A percentile compares a stretch with the other conserved stretches of the same genome.
phyloP scores from a whole-genome alignment of 1,140 invertebrate species.

The Neodiprion lecontei region DNA sequence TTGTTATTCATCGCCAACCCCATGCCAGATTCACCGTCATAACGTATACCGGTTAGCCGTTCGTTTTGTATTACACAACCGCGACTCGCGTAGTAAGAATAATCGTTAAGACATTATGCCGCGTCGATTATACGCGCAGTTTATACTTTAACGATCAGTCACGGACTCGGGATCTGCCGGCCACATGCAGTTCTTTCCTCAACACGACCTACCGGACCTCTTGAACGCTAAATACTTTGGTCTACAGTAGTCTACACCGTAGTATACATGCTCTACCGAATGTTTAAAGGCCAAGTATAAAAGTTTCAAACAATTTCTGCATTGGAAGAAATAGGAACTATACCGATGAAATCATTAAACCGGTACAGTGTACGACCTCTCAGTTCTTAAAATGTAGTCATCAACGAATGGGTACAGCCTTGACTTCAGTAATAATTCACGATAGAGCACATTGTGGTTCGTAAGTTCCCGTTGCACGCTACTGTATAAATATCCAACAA shows the following conservation, averaged over 20 bases:
- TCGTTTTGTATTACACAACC: neutral
- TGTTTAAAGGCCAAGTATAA: neutral
- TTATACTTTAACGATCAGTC: neutral
- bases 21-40: constrained; percentile 1
- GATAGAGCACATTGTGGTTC: too few species aligned
- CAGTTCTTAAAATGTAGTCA: too few species aligned
- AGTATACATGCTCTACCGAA: neutral
- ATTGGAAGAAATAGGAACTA: too few species aligned
- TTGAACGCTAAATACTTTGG: neutral
- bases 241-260: neutral
- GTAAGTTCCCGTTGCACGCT: too few species aligned
- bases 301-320: neutral
- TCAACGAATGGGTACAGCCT: too few species aligned
- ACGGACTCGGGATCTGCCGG: neutral
- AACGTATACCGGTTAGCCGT: neutral
- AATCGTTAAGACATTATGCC: neutral
- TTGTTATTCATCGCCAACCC: constrained; percentile 1
- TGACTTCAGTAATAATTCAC: too few species aligned
- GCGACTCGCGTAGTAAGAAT: neutral
- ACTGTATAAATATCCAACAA: too few species aligned
- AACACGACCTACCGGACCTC: neutral
- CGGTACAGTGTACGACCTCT: too few species aligned
- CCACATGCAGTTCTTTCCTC: neutral
- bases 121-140: neutral
- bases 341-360: too few species aligned